Percentiles rank a stretch among this genome's conserved stretches.
These are phyloP conservation scores for Unio delphinus DNA, from an alignment of 2,888 invertebrate genomes.

Conservation along the genomic window DNA sequence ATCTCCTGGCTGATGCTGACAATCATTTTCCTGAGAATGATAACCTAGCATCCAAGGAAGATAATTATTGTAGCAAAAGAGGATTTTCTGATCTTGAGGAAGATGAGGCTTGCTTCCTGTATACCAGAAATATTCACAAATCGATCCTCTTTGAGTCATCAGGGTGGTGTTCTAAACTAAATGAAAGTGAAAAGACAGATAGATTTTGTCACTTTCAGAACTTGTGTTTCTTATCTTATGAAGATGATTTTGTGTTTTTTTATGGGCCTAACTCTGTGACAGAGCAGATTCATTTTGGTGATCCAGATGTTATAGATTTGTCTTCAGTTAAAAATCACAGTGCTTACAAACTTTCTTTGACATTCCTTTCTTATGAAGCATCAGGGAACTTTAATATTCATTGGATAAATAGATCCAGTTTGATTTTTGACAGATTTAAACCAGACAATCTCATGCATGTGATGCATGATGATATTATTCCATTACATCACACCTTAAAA, in stretches of 20 bases:
- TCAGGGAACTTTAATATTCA: conserved; percentile 38
- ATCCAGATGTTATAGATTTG: conserved; percentile 62
- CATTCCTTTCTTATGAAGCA: conserved; percentile 60
- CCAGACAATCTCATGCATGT: conserved; percentile 75
- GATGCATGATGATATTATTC: conserved; percentile 74
- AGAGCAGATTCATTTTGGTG: conserved; percentile 19
- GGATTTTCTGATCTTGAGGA: too few species aligned
- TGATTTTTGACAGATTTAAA: conserved; percentile 72
- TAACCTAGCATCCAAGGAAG: too few species aligned
- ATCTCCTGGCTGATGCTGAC: too few species aligned
- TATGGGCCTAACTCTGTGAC: too few species aligned
- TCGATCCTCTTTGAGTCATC: too few species aligned
- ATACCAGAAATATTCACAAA: too few species aligned
- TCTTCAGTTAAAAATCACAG: conserved; percentile 71
- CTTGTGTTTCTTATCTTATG: conserved; percentile 69
- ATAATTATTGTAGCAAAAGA: too few species aligned
- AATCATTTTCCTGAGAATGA: too few species aligned
- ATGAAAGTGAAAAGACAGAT: conserved; percentile 16
- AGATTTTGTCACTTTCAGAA: conserved; percentile 70
- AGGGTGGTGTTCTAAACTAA: too few species aligned
- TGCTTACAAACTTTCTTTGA: conserved; percentile 59
- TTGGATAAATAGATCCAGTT: conserved; percentile 42
- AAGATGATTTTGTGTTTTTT: conserved; percentile 69
- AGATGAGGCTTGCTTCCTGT: too few species aligned
- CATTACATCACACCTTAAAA: conserved; percentile 69